Percentiles rank a stretch among this genome's conserved stretches.
Conservation (phyloP, 2,797 vertebrate genomes). For the Acomys russatus region DNA sequence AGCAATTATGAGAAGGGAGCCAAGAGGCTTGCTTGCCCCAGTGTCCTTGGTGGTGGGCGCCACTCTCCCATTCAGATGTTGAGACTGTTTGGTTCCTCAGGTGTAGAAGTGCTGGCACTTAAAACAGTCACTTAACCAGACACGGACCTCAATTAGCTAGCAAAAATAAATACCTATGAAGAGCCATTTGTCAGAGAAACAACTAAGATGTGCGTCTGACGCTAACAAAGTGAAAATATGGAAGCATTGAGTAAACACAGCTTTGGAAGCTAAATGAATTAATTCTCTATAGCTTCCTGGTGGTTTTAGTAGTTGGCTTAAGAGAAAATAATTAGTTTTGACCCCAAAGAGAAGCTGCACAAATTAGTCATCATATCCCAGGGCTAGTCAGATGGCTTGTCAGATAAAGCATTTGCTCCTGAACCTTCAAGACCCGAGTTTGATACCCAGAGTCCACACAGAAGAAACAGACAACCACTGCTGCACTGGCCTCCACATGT, state of each 20-base stretch:
- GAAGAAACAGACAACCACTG: background rate
- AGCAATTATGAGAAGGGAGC: background rate
- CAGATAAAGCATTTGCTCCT: background rate
- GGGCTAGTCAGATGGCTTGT: background rate
- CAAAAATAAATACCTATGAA: background rate
- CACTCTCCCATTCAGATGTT: background rate
- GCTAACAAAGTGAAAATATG: background rate
- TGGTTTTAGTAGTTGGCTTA: conserved; percentile 18
- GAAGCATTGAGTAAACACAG: background rate
- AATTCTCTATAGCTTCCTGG: background rate
- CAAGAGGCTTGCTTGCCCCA: background rate
- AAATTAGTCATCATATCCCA: background rate
- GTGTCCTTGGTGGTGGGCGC: background rate
- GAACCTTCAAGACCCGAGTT: background rate
- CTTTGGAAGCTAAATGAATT: background rate
- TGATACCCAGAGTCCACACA: background rate
- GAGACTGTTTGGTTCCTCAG: background rate
- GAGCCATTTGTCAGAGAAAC: background rate
- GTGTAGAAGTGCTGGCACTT: background rate
- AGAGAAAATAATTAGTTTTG: conserved; percentile 5
- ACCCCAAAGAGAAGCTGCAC: background rate
- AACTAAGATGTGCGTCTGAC: background rate
- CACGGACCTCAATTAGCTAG: background rate
- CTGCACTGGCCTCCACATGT: background rate
- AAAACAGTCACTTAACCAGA: conserved; percentile 13